phyloP scores from a whole-genome alignment of 2,797 vertebrate genomes.

The Synaphobranchus kaupii region DNA sequence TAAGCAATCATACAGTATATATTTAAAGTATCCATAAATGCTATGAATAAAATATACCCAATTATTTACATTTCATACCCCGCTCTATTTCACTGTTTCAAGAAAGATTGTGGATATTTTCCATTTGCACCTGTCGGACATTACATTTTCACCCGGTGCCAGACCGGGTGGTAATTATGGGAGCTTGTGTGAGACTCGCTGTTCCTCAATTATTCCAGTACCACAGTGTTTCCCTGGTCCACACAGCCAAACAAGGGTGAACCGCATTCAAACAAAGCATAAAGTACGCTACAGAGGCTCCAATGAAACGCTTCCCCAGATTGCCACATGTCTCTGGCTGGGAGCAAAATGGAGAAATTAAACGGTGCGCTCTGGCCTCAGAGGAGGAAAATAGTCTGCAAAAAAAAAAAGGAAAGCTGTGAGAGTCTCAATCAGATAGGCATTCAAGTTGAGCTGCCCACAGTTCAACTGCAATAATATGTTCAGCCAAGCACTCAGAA shows the following conservation, averaged over 20 bases:
- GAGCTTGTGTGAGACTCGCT: background rate
- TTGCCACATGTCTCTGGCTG: background rate
- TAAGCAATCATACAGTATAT: background rate
- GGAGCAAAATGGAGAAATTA: background rate
- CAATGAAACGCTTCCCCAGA: background rate
- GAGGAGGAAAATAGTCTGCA: background rate
- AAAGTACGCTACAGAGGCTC: background rate
- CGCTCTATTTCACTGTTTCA: background rate
- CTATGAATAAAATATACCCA: background rate
- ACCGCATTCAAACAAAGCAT: background rate
- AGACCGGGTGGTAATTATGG: background rate
- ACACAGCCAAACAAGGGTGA: background rate
- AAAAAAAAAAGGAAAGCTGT: background rate
- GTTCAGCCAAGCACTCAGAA: background rate
- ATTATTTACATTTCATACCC: background rate
- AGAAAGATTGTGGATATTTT: background rate
- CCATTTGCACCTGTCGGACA: background rate
- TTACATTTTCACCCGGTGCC: background rate
- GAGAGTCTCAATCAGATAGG: background rate
- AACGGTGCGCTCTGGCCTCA: background rate
- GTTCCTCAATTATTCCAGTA: background rate
- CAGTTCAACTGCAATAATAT: slow-evolving; percentile 20
- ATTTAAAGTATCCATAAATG: background rate
- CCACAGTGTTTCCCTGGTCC: background rate
- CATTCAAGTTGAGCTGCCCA: slow-evolving; percentile 12